These are phyloP conservation scores for Synergus itoensis DNA, from an alignment of 2,888 invertebrate species.

Conservation along the genomic window DNA sequence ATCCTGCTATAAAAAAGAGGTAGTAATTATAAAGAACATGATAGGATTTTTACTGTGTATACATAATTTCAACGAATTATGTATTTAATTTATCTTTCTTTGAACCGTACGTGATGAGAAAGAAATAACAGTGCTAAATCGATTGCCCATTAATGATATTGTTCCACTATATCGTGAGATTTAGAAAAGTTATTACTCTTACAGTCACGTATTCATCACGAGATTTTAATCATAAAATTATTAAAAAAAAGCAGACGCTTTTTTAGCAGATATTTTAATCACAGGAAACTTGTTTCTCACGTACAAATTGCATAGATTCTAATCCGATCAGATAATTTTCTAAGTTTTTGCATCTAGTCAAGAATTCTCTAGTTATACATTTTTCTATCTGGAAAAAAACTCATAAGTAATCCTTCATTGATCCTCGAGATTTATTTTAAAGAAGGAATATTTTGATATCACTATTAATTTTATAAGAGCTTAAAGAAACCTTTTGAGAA, in stretches of 20 bases:
- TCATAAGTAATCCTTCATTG: no score
- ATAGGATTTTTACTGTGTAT: no score
- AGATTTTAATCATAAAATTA: slow-evolving; percentile 6
- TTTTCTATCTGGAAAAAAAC: background rate
- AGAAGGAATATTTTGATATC: background rate
- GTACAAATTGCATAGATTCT: background rate
- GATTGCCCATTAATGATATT: slow-evolving; percentile 5
- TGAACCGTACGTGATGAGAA: slow-evolving; percentile 20
- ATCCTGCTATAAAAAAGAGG: no score
- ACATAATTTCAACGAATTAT: background rate
- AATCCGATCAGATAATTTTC: slow-evolving; percentile 4
- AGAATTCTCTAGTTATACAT: background rate
- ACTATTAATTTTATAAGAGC: background rate
- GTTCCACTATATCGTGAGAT: slow-evolving; percentile 11
- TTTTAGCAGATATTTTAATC: slow-evolving; percentile 15
- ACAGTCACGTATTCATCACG: slow-evolving; percentile 22
- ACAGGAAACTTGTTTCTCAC: slow-evolving; percentile 2
- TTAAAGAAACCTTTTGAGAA: background rate
- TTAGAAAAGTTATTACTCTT: background rate
- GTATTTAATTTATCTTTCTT: slow-evolving; percentile 15
- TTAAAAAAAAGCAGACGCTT: background rate
- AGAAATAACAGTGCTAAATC: slow-evolving; percentile 22
- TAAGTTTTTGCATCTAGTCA: background rate
- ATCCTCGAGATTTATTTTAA: background rate
- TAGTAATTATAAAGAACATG: no score